These are phyloP conservation scores for Phocoena sinus DNA, from an alignment of 2,113 vertebrate species.

Conservation along the genomic window DNA sequence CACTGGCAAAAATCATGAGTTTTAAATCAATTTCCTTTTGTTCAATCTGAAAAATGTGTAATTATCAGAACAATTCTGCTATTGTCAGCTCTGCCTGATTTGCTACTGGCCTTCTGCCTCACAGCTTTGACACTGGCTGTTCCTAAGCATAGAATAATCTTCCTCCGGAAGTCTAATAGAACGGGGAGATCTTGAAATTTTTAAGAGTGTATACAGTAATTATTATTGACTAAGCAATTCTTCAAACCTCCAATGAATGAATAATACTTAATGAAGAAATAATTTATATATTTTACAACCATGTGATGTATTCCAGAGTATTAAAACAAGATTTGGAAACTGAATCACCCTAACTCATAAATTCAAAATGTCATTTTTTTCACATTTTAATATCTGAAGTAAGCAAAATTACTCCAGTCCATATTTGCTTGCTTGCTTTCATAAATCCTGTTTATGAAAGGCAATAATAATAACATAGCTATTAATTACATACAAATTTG, in stretches of 20 bases:
- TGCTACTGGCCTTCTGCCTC: neutral
- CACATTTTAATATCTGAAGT: neutral
- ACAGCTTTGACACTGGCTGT: neutral
- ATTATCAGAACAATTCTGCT: neutral
- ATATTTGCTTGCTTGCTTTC: neutral
- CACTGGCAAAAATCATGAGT: neutral
- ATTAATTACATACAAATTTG: neutral
- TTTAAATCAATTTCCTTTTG: neutral
- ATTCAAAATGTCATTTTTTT: neutral
- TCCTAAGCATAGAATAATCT: neutral
- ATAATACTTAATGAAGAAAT: neutral
- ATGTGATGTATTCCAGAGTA: neutral
- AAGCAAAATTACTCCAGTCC: neutral
- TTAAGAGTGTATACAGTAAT: neutral
- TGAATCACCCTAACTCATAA: neutral
- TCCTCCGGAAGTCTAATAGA: neutral
- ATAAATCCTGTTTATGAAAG: neutral
- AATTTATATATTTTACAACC: neutral
- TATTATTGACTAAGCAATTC: neutral
- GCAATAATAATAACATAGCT: neutral
- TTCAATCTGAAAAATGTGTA: neutral
- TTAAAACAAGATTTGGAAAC: neutral
- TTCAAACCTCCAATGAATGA: neutral
- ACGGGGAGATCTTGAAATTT: neutral
- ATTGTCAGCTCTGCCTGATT: neutral